phyloP scores from a whole-genome alignment of 2,888 invertebrate genomes.

The Macrosiphum euphorbiae region DNA sequence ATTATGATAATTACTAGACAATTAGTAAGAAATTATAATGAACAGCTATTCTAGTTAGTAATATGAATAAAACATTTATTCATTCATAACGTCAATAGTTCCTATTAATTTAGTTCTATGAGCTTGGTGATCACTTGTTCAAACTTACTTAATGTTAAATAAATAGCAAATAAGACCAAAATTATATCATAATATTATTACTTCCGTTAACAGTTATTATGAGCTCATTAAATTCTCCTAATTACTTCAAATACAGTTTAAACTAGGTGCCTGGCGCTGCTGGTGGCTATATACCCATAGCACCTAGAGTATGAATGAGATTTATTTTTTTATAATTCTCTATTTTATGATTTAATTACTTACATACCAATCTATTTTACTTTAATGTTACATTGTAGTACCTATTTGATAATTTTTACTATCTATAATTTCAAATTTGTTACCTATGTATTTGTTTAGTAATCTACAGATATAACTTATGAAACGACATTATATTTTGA shows the following conservation, averaged over 20 bases:
- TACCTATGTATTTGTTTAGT: not conserved
- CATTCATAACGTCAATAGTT: not conserved
- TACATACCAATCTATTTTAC: not conserved
- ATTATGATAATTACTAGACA: not conserved
- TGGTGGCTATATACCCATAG: not conserved
- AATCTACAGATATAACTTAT: not conserved
- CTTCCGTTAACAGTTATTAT: not conserved
- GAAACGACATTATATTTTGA: not conserved
- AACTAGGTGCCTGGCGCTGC: not conserved
- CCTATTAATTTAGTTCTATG: not conserved
- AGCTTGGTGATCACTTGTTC: not conserved
- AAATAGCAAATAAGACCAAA: not conserved
- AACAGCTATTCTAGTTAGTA: not conserved
- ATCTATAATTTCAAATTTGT: not conserved
- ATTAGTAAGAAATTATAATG: not conserved
- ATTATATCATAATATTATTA: not conserved
- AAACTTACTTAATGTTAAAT: not conserved
- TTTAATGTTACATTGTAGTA: not conserved
- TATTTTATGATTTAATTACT: not conserved
- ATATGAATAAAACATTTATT: conserved; percentile 29
- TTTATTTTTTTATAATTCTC: not conserved
- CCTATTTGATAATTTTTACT: not conserved
- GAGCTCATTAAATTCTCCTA: not conserved
- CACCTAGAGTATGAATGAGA: not conserved
- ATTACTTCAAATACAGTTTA: not conserved